Evolutionary conservation across 2,888 invertebrate species (phyloP).

Genomic region (Stenchaetothrips biformis): DNA sequence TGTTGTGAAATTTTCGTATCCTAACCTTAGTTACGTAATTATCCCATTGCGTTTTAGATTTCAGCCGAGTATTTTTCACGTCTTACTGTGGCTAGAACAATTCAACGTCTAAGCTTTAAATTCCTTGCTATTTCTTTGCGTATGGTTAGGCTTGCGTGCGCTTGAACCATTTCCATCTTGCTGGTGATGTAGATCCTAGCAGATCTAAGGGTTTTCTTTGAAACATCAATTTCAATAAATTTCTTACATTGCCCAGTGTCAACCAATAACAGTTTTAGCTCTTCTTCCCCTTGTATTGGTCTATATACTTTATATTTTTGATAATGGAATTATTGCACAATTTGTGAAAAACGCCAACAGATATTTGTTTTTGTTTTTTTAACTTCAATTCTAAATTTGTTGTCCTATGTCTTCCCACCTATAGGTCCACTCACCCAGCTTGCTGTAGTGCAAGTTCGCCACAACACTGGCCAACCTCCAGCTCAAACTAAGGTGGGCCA

Average conservation of each 20-base stretch:
- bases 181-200: neutral
- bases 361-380: neutral
- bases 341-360: neutral
- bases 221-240: neutral
- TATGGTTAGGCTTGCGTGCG: no score
- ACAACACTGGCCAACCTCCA: constrained; percentile 11
- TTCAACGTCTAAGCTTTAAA: neutral
- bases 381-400: neutral
- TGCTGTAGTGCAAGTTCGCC: neutral
- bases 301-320: neutral
- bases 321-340: neutral
- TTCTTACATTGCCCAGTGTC: neutral
- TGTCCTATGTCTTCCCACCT: neutral
- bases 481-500: neutral
- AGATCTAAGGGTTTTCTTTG: neutral
- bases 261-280: neutral
- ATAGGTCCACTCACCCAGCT: neutral
- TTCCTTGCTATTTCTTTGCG: neutral
- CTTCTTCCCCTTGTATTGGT: neutral
- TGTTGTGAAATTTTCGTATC: neutral
- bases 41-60: neutral
- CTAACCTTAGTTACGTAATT: constrained; percentile 16
- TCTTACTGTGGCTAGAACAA: neutral
- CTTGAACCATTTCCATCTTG: neutral
- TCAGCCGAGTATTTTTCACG: neutral